Conservation (phyloP, 2,797 vertebrate genomes). For the Lacerta bilineata region DNA sequence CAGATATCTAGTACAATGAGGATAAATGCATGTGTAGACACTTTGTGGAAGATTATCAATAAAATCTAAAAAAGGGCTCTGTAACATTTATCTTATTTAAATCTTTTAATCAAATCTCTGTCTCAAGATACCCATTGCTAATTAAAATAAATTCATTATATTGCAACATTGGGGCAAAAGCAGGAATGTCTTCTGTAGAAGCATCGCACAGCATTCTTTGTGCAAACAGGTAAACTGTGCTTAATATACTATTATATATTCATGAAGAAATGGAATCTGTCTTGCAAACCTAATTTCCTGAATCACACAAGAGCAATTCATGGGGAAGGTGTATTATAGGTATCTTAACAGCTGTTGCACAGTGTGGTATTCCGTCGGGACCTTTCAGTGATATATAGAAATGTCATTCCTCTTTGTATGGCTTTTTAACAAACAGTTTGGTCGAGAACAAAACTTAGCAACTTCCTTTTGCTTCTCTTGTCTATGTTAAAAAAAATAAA, state of each 20-base stretch:
- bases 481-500: conserved; percentile 21
- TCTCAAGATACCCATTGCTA: neutral
- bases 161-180: neutral
- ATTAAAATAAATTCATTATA: conserved; percentile 23
- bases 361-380: conserved; percentile 45
- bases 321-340: conserved; percentile 30
- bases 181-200: conserved; percentile 1
- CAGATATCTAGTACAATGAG: neutral
- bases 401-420: conserved; percentile 39
- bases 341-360: conserved; percentile 51
- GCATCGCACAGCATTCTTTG: neutral
- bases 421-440: conserved; percentile 48
- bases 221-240: conserved; percentile 32
- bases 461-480: conserved; percentile 47
- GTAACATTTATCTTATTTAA: conserved; percentile 6
- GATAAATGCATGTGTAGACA: neutral
- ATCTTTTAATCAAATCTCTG: neutral
- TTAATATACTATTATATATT: conserved; percentile 56
- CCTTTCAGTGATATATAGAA: conserved; percentile 32
- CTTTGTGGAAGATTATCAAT: neutral
- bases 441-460: conserved; percentile 53
- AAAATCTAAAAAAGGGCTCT: conserved; percentile 20
- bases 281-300: conserved; percentile 58
- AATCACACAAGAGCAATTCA: conserved; percentile 45
- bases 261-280: conserved; percentile 48